Base-by-base conservation (phyloP, 2,888 invertebrate genomes). In the Sycophila texana region DNA sequence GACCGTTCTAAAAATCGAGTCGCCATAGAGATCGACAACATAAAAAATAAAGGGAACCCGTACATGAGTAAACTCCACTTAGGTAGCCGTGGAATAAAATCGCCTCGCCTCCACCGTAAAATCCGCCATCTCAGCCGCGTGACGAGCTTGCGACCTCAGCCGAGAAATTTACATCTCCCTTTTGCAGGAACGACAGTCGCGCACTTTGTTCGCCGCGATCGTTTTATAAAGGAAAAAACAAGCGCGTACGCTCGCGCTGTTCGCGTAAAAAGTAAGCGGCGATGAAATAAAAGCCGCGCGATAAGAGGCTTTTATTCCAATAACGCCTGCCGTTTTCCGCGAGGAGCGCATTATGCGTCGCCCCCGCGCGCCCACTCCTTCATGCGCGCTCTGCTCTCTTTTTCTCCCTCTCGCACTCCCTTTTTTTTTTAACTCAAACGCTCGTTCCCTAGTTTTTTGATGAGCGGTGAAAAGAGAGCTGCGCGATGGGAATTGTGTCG, bases 241-340 rank as follows among this genome's bases (percentile, higher is more conserved):
- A 22, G 22, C 22, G 14, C 61, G 30, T 5, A 16, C 18, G 58
- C 58, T n/a, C 10, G 12, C n/a, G 18, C 58, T 26, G 18, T 20
- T 5, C 80, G 82, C 76, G 73, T 76, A 81, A 83, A 82, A 83
- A 81, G 75, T 70, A 80, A 83, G 26, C 81, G 79, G 63, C 76
- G 72, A 60, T 81, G 79, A 82, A 82, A 84, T 78, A 77, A 83
- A 82, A 82, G 79, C 74, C 76, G 72, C 80, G n/a, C 10, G 49
- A 14, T 51, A 51, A 51, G 51, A 51, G 51, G 51, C 51, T 51
- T 51, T 51, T 4, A 51, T 51, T 51, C 3, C 1, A 26, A 3
- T 26, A 26, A 26, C 26, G 26, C 26, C 3, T 26, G 26, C 26
- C 26, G 26, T 26, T 26, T 26, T 26, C 26, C 26, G 26, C 26